Base-by-base conservation (phyloP, 2,888 invertebrate species). In the Eupithecia insigniata region DNA sequence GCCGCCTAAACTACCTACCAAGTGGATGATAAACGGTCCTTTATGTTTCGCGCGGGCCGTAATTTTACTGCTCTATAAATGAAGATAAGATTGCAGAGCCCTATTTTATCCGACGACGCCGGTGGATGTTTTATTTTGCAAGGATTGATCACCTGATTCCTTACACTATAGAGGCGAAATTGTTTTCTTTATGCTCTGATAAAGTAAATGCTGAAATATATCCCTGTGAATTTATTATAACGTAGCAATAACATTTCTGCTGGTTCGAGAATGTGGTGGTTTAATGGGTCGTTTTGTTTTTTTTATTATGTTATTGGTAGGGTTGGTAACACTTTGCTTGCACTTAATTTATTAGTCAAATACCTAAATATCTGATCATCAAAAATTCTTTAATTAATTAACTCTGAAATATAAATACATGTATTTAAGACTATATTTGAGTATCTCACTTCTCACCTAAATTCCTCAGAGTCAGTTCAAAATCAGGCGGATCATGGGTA, bases 1-100 rank as follows among this genome's bases (percentile, higher is more conserved):
- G 84, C 86, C 84, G 84, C 84, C 84, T 89, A 89, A 87, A 90
- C 87, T 87, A 86, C 88, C 84, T 84, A 86, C 84, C 79, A 85
- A 88, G 87, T 84, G 87, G 88, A 90, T 91, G 90, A 91, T 92
- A 91, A 92, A 91, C 89, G 86, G 85, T 78, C 85, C 85, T 88
- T 89, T 90, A 89, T 90, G 86, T 88, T 89, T 87, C 86, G 87
- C 87, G 82, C 84, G 84, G 83, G 86, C 84, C 86, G 87, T 90
- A 91, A 91, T 91, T 92, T 91, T 89, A 91, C 89, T 89, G 89
- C 88, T 88, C 91, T 90, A 90, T 92, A 91, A 91, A 91, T 90
- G 90, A 91, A 88, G 90, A 91, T 92, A 92, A 91, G 89, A 90
- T 90, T 90, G 87, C 73, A 16, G 65, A 28, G 67, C 85, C 81